phyloP scores from a whole-genome alignment of 2,888 invertebrate species.

The Stenurella melanura region DNA sequence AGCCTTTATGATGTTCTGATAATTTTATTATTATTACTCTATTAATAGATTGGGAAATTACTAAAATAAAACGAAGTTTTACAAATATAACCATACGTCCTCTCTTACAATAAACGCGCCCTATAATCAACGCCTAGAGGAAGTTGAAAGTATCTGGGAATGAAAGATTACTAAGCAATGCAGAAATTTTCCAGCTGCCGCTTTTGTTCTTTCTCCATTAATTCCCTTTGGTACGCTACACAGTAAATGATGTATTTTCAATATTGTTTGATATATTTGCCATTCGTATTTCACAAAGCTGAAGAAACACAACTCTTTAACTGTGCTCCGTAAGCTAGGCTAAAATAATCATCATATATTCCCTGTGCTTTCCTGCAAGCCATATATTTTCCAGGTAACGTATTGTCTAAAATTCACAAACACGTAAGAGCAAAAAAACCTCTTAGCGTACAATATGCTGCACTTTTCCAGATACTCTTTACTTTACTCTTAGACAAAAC shows the following conservation, averaged over 20 bases:
- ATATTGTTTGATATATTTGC: constrained; percentile 18
- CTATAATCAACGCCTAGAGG: neutral
- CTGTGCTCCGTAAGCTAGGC: constrained; percentile 10
- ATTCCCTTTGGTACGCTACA: neutral
- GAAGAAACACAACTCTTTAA: constrained; percentile 5
- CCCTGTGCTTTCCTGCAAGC: constrained; percentile 9
- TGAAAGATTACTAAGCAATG: neutral
- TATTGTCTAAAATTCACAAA: constrained; percentile 28
- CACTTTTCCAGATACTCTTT: neutral
- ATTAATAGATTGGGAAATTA: neutral
- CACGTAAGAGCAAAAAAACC: constrained; percentile 10
- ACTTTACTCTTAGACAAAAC: too few relatives aligned
- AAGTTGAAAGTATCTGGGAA: neutral
- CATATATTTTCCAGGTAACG: constrained; percentile 14
- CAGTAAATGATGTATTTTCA: constrained; percentile 24
- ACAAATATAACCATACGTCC: neutral
- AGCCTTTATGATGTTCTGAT: too few relatives aligned
- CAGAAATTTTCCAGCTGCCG: neutral
- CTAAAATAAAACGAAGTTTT: neutral
- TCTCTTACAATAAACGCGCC: too few relatives aligned
- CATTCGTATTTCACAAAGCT: neutral
- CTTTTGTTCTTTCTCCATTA: constrained; percentile 2
- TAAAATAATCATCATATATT: constrained; percentile 21
- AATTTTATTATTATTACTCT: neutral
- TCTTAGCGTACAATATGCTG: neutral